phyloP scores from a whole-genome alignment of 2,797 vertebrate genomes.

The Epinephelus coioides region DNA sequence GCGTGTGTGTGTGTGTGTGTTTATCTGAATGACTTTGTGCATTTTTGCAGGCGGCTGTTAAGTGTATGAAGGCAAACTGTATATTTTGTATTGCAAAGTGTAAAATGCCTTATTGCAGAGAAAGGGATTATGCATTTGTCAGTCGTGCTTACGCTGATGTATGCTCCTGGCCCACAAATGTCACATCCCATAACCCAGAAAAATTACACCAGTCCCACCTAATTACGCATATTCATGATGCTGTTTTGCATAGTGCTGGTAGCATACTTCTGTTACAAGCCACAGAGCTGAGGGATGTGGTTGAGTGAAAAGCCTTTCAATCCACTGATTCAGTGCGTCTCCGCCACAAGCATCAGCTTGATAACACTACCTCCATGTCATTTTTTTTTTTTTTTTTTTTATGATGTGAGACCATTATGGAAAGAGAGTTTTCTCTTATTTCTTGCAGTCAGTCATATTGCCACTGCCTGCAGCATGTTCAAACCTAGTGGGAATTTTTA shows the following conservation, averaged over 20 bases:
- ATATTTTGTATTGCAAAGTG: slow-evolving; percentile 66
- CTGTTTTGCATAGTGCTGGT: slow-evolving; percentile 90
- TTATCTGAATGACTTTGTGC: slow-evolving; percentile 30
- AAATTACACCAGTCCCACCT: slow-evolving; percentile 92
- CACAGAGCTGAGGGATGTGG: slow-evolving; percentile 78
- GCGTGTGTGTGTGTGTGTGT: slow-evolving; percentile 32
- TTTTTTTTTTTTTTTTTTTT: slow-evolving; percentile 61
- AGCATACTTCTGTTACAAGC: slow-evolving; percentile 75
- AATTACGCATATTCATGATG: slow-evolving; percentile 94
- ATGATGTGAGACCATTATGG: slow-evolving; percentile 72
- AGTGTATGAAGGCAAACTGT: slow-evolving; percentile 52
- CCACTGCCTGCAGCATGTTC: slow-evolving; percentile 66
- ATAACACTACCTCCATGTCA: slow-evolving; percentile 63
- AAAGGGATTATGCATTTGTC: slow-evolving; percentile 92
- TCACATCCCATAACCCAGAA: slow-evolving; percentile 93
- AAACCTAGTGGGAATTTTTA: slow-evolving; percentile 63
- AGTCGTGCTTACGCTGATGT: slow-evolving; percentile 90
- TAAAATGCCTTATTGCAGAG: slow-evolving; percentile 78
- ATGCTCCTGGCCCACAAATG: slow-evolving; percentile 91
- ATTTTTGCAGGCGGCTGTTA: slow-evolving; percentile 43
- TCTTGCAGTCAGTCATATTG: slow-evolving; percentile 75
- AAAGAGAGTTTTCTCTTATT: slow-evolving; percentile 82
- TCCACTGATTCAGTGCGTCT: slow-evolving; percentile 76
- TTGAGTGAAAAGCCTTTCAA: slow-evolving; percentile 75
- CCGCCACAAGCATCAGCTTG: slow-evolving; percentile 65